Conservation (phyloP, 2,113 vertebrate species). For the Ondatra zibethicus region DNA sequence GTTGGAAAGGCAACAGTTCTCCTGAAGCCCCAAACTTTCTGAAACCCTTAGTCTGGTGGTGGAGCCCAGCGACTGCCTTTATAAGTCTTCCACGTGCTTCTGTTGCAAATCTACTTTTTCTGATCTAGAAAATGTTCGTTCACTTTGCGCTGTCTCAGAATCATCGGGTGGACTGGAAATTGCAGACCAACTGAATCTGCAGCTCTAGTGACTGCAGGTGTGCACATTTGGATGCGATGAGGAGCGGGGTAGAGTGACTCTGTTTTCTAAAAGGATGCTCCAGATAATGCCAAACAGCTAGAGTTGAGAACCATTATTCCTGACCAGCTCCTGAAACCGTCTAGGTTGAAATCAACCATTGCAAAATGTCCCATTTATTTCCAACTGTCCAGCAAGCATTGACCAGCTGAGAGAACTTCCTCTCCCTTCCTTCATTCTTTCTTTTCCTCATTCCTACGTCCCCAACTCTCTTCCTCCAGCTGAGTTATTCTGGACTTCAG, state of each 20-base stretch:
- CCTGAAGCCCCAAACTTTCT: not conserved
- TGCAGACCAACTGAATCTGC: not conserved
- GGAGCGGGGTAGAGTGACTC: not conserved
- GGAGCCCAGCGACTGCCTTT: not conserved
- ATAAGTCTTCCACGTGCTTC: not conserved
- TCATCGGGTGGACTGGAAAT: not conserved
- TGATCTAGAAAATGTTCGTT: not conserved
- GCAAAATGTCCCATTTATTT: constrained; percentile 42
- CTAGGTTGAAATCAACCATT: constrained; percentile 41
- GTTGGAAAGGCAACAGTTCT: not conserved
- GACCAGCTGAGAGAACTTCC: not conserved
- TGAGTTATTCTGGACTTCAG: constrained; percentile 56
- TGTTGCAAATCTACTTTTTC: not conserved
- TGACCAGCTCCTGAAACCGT: not conserved
- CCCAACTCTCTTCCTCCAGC: not conserved
- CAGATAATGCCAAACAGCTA: not conserved
- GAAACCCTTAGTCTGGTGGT: not conserved
- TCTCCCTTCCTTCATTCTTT: not conserved
- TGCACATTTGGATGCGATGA: not conserved
- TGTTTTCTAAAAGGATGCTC: not conserved
- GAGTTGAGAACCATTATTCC: not conserved
- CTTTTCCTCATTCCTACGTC: not conserved
- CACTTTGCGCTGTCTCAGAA: not conserved
- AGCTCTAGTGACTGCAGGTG: not conserved
- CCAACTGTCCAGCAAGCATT: constrained; percentile 18